Evolutionary conservation across 2,113 vertebrate species (phyloP).

Genomic region (Typhlomys cinereus): DNA sequence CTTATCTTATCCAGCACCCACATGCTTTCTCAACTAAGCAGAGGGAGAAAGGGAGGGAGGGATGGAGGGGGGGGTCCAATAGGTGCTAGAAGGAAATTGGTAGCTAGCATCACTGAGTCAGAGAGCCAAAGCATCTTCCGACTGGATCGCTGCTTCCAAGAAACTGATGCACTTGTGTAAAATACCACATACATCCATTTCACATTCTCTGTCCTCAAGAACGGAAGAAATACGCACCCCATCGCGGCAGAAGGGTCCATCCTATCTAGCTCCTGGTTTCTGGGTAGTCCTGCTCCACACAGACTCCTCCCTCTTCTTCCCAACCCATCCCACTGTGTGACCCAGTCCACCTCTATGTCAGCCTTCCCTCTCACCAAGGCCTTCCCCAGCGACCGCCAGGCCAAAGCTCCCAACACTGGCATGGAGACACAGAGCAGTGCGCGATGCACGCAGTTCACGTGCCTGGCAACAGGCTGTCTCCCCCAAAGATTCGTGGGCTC

Average conservation of each 20-base stretch:
- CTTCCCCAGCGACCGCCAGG: not conserved
- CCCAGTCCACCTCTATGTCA: not conserved
- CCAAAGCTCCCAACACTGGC: not conserved
- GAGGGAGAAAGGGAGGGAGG: not conserved
- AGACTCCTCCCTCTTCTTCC: not conserved
- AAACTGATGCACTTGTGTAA: not conserved
- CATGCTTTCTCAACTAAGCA: not conserved
- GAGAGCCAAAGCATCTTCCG: not conserved
- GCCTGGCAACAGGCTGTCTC: accelerated
- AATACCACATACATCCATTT: not conserved
- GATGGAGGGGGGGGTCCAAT: not conserved
- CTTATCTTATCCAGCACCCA: not conserved
- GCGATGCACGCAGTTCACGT: not conserved
- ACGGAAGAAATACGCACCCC: not conserved
- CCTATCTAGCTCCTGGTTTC: not conserved
- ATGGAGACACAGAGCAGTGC: not conserved
- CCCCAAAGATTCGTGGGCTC: not conserved
- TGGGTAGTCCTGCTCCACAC: not conserved
- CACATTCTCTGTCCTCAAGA: not conserved
- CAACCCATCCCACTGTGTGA: not conserved
- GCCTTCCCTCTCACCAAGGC: not conserved
- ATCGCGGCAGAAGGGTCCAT: not conserved
- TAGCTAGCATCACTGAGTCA: not conserved
- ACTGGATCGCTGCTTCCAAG: not conserved
- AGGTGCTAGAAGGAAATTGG: not conserved